Conservation (phyloP, 2,797 vertebrate genomes). For the Gallinago stenura region DNA sequence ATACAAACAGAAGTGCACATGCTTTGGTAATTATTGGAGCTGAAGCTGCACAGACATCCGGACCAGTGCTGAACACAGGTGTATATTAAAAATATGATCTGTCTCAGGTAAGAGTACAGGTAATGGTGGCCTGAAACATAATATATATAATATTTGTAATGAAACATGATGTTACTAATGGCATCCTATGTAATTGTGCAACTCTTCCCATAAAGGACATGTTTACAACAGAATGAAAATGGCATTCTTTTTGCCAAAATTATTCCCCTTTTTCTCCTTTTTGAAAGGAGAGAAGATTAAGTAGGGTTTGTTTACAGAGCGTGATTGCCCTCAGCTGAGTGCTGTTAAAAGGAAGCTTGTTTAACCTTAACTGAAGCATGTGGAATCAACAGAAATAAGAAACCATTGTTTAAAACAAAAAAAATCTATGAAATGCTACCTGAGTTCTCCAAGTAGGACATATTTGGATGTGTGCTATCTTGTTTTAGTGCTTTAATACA, state of each 20-base stretch:
- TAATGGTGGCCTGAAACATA: not conserved
- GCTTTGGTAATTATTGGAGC: not conserved
- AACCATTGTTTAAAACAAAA: not conserved
- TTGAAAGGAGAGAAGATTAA: not conserved
- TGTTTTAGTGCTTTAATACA: not conserved
- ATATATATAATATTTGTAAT: not conserved
- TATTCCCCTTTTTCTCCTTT: not conserved
- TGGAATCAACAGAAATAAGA: slow-evolving; percentile 20
- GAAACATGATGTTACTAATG: not conserved
- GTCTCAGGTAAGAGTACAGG: not conserved
- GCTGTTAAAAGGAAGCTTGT: not conserved
- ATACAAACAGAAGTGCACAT: not conserved
- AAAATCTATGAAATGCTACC: not conserved
- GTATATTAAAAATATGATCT: not conserved
- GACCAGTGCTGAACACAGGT: not conserved
- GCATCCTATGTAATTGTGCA: not conserved
- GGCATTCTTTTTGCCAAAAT: not conserved
- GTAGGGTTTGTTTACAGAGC: not conserved
- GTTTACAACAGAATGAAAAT: not conserved
- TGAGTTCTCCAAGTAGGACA: not conserved
- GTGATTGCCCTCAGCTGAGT: not conserved
- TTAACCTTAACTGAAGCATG: not conserved
- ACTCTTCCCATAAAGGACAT: not conserved
- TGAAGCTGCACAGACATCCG: not conserved
- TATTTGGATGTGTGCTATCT: not conserved